Evolutionary conservation across 1,140 invertebrate genomes (phyloP), one percentile per base, ranked within the genome.

Genomic region (Halyomorpha halys): DNA sequence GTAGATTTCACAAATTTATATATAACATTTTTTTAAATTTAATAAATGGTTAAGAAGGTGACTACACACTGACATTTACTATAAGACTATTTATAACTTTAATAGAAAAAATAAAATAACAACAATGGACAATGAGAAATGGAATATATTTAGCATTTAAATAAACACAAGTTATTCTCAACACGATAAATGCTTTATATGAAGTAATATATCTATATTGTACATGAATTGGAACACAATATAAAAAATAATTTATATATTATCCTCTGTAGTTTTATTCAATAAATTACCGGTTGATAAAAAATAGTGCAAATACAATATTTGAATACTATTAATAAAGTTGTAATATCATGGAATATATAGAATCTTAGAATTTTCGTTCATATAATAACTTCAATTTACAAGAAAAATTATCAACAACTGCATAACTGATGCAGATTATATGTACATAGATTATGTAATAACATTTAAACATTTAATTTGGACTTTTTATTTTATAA

Each of bases 251-350:
- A 19, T 49, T 49, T 49, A 19, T 49, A 21, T 19, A 19, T 18
- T 6, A 49, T 49, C 21, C 9, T 49, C 21, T 19, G 47, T n/a
- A 21, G n/a, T 49, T 18, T 49, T 19, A 21, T 18, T 49, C n/a
- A 49, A 18, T 49, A 19, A 49, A 49, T 19, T 49, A n/a, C 47
- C n/a, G 2, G 21, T 49, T 1, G 21, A 49, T 39, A 21, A 18
- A 49, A 49, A 49, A 49, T 49, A 49, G 47, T 49, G 47, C 47
- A 49, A 19, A 9, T 49, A 18, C 47, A 49, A 49, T 49, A 49
- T n/a, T 49, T 49, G n/a, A 18, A 49, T 4, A 8, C 3, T 21
- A 6, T 49, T 49, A 49, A 21, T 49, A 19, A 49, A 49, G n/a
- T 49, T 49, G 47, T 49, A 19, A 49, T 49, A 8, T 49, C n/a